Evolutionary conservation across 2,888 invertebrate genomes (phyloP), one percentile per base, ranked within the genome.

Genomic region (Leptodirus hochenwartii): DNA sequence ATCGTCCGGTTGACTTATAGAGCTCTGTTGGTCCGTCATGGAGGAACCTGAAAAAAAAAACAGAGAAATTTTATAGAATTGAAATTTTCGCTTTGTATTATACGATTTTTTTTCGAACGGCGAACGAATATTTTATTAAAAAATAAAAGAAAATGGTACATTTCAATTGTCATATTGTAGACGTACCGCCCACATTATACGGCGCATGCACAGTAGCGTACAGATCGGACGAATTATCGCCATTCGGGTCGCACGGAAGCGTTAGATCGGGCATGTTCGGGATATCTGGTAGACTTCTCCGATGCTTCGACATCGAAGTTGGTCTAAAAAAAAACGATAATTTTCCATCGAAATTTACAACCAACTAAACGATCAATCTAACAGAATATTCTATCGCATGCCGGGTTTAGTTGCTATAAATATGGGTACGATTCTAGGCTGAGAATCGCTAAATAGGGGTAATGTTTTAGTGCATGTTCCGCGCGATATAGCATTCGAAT

Each of bases 241-340:
- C 72, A 37, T 44, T 46, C 6, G 48, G 50, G 35, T 50, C 51
- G 15, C 34, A 32, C 20, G 8, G 20, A 8, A n/a, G 8, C 25
- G 28, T 30, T 8, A 22, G 29, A 9, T 34, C 30, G 6, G 38
- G 36, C 43, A 72, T 69, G 17, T 72, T 56, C 5, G 84, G 79
- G 45, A 85, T 81, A 51, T 85, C 85, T 15, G 85, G 85, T 37
- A 85, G 61, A 56, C 85, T 84, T 43, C 84, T 61, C 46, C 81
- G 76, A 39, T 72, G 64, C 39, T 64, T 61, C 27, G 54, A 59
- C 15, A 63, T 56, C 22, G 54, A 54, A 31, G 54, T 51, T 5
- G 58, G 51, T 39, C 58, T 59, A 36, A 5, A 35, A 32, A 27
- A 11, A 24, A 20, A 20, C n/a, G 20, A 6, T 20, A 20, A 20